phyloP scores from a whole-genome alignment of 2,113 vertebrate genomes.

The Oreochromis tanganicae region DNA sequence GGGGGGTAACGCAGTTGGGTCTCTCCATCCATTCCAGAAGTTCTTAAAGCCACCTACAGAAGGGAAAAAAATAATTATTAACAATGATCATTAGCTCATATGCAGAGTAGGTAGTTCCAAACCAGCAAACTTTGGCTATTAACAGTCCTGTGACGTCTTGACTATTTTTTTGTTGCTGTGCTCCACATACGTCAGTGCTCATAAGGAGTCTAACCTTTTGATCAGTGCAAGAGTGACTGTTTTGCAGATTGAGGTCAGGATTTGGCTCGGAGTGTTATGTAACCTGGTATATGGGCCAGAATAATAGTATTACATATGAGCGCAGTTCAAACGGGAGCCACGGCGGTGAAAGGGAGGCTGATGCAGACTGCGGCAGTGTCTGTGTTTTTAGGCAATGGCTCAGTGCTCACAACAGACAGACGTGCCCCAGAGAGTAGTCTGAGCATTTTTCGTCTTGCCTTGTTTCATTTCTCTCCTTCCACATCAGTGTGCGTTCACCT shows the following conservation, averaged over 20 bases:
- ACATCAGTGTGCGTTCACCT: neutral
- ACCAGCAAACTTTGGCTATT: neutral
- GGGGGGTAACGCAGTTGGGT: neutral
- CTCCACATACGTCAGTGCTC: neutral
- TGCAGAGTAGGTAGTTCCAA: neutral
- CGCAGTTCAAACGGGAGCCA: constrained; percentile 54
- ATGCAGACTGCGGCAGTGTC: constrained; percentile 44
- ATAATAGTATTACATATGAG: constrained; percentile 59
- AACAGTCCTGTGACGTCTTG: neutral
- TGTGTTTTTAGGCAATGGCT: constrained; percentile 37
- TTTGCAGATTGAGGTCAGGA: constrained; percentile 56
- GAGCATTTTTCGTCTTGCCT: constrained; percentile 17
- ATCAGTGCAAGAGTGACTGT: constrained; percentile 26
- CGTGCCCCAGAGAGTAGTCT: constrained; percentile 27
- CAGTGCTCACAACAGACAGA: constrained; percentile 21
- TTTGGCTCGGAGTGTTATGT: constrained; percentile 51
- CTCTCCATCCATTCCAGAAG: neutral
- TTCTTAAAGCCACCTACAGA: neutral
- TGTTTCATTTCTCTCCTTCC: constrained; percentile 25
- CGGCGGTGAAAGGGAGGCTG: constrained; percentile 17
- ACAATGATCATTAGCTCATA: neutral
- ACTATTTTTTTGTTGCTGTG: neutral
- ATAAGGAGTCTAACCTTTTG: neutral
- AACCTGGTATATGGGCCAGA: constrained; percentile 59
- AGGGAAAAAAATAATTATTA: neutral